Percentiles rank a stretch among this genome's conserved stretches.
These are phyloP conservation scores for Phymastichus coffea DNA, from an alignment of 1,140 invertebrate genomes.

Conservation along the genomic window DNA sequence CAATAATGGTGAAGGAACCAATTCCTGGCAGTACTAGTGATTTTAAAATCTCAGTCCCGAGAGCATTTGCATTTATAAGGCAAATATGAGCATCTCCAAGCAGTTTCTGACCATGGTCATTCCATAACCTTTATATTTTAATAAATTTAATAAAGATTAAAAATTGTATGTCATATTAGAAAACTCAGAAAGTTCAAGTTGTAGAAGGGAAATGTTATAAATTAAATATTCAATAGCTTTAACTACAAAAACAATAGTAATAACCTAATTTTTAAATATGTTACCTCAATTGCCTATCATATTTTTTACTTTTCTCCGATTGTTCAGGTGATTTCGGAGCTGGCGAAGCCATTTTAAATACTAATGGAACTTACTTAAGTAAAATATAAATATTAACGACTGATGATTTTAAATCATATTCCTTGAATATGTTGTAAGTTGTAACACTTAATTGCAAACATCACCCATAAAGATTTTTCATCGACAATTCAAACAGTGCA, in stretches of 20 bases:
- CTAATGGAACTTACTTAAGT: neutral
- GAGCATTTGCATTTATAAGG: constrained; percentile 89
- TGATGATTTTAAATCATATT: too few relatives aligned
- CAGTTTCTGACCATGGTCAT: constrained; percentile 90
- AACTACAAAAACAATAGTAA: too few relatives aligned
- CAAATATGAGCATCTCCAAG: constrained; percentile 90
- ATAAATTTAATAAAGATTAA: constrained; percentile 14
- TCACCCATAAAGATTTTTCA: too few relatives aligned
- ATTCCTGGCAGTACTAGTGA: constrained; percentile 92
- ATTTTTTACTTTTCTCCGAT: constrained; percentile 77
- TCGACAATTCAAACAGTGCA: too few relatives aligned
- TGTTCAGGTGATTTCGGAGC: constrained; percentile 80
- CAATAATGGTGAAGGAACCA: constrained; percentile 94
- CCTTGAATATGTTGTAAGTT: too few relatives aligned
- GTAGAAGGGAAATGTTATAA: neutral
- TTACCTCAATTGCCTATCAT: constrained; percentile 84
- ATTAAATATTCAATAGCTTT: neutral
- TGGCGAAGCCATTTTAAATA: constrained; percentile 67
- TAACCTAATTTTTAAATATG: too few relatives aligned
- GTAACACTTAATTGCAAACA: too few relatives aligned
- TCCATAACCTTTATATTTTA: constrained; percentile 78
- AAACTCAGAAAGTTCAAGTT: neutral
- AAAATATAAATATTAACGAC: neutral
- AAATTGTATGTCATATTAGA: neutral
- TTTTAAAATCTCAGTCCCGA: constrained; percentile 94